These are phyloP conservation scores for Tyrannus savana DNA, from an alignment of 2,113 vertebrate genomes.

Conservation along the genomic window DNA sequence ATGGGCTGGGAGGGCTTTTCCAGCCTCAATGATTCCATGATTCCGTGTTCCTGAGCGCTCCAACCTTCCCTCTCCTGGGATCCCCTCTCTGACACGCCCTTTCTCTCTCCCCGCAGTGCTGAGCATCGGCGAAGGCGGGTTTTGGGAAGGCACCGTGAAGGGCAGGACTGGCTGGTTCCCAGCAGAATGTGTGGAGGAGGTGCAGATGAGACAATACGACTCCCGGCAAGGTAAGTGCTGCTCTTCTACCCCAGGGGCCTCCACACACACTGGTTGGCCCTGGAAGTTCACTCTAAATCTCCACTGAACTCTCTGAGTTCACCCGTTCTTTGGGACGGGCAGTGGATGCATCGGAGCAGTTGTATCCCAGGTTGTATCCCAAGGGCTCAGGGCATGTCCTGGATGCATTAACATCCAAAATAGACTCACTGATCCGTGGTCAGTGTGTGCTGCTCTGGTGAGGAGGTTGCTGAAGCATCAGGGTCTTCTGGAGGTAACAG, in stretches of 20 bases:
- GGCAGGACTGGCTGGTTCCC: slow-evolving; percentile 98
- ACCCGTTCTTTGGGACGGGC: fast-evolving
- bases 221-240: slow-evolving; percentile 85
- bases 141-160: slow-evolving; percentile 97
- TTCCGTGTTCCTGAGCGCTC: not conserved
- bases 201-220: slow-evolving; percentile 96
- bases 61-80: not conserved
- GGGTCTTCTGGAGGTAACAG: not conserved
- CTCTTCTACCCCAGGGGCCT: not conserved
- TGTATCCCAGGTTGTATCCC: no score
- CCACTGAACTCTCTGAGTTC: not conserved
- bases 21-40: not conserved
- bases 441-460: not conserved
- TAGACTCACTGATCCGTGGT: not conserved
- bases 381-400: no score
- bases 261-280: not conserved
- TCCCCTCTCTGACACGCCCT: fast-evolving
- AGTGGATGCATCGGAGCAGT: not conserved
- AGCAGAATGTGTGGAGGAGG: slow-evolving; percentile 96
- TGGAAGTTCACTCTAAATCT: not conserved
- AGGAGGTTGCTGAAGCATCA: not conserved
- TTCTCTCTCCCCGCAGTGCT: slow-evolving; percentile 81
- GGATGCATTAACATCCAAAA: not conserved
- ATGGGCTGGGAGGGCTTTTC: not conserved
- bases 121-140: slow-evolving; percentile 97